Evolutionary conservation across 2,113 vertebrate species (phyloP).

Genomic region (Meriones unguiculatus): DNA sequence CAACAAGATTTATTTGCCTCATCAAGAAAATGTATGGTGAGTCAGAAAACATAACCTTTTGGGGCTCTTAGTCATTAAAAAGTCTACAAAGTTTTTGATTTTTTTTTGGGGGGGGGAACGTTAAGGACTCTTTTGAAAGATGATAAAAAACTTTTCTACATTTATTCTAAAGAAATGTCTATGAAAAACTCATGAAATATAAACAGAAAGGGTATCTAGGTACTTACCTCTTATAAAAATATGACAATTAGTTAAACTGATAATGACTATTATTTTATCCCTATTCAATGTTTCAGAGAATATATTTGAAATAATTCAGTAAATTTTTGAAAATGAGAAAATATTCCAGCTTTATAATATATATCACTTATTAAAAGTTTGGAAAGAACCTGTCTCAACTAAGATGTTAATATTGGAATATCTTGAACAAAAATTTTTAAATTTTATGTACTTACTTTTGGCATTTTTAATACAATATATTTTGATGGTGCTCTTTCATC

Average conservation of each 20-base stretch:
- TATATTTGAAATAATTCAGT: neutral
- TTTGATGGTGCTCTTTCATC: no score
- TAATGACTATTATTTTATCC: neutral
- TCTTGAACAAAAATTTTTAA: neutral
- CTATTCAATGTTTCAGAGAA: neutral
- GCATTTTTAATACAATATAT: neutral
- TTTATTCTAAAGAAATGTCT: neutral
- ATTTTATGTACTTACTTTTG: neutral
- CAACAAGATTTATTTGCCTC: slow-evolving; percentile 75
- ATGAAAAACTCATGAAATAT: neutral
- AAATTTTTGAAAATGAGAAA: neutral
- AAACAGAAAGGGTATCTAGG: neutral
- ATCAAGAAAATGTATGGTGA: slow-evolving; percentile 76
- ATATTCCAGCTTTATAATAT: no score
- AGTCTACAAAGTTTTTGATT: slow-evolving; percentile 47
- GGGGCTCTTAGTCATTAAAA: slow-evolving; percentile 70
- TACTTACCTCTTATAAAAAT: neutral
- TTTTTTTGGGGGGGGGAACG: neutral
- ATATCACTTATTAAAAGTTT: neutral
- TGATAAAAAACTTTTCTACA: neutral
- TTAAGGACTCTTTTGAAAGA: neutral
- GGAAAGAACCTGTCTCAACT: neutral
- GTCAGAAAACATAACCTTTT: slow-evolving; percentile 59
- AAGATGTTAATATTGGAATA: slow-evolving; percentile 59
- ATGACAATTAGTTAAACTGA: neutral